Evolutionary conservation across 2,888 invertebrate genomes (phyloP), one percentile per base, ranked within the genome.

Genomic region (Carcina quercana): DNA sequence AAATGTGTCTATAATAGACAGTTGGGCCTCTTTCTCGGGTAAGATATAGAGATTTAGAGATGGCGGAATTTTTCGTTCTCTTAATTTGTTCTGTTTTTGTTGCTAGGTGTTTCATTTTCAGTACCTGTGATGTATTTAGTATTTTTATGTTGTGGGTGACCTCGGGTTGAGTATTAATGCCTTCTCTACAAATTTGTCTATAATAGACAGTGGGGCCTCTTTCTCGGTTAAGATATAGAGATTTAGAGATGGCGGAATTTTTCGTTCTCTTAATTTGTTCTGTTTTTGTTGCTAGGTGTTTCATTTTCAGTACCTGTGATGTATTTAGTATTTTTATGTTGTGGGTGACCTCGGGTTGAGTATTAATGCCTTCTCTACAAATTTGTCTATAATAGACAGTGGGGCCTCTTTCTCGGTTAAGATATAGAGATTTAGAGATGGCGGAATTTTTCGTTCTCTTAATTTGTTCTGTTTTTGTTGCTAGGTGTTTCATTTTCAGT

Each of bases 261-360:
- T 25, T 14, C 25, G 11, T n/a, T 4, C 7, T 25, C 13, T 25
- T n/a, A n/a, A n/a, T n/a, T n/a, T n/a, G n/a, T n/a, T n/a, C n/a
- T n/a, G n/a, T n/a, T n/a, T n/a, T n/a, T n/a, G n/a, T n/a, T n/a
- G n/a, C n/a, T n/a, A n/a, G n/a, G n/a, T n/a, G n/a, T n/a, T n/a
- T n/a, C n/a, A n/a, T n/a, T n/a, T n/a, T n/a, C n/a, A 55, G 68
- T 74, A 60, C 57, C 54, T 54, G 50, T 59, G 70, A n/a, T 70
- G 72, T 79, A 79, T 79, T 80, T 79, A 76, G n/a, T 75, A 70
- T 80, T 79, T 79, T 80, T 79, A 78, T 79, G 59, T 63, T 70
- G 68, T 68, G 49, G 67, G 54, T 59, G 63, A 58, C 36, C 45
- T 42, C 53, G 43, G 50, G 20, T 12, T 53, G 47, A 40, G 42